Evolutionary conservation across 2,888 invertebrate genomes (phyloP).

Genomic region (Dione juno): DNA sequence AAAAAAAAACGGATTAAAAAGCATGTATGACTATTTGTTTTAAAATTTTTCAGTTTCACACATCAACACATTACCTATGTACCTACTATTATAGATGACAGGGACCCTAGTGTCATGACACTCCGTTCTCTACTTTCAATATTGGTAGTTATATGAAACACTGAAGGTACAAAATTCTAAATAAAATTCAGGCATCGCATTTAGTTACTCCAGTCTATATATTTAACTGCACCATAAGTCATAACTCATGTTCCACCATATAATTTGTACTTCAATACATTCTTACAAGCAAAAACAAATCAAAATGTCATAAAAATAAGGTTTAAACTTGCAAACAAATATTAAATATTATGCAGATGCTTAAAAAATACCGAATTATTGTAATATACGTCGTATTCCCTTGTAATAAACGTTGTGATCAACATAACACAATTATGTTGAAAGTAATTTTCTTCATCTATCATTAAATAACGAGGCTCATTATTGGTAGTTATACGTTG

Average conservation of each 20-base stretch:
- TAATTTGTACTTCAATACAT: neutral
- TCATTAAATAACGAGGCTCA: slow-evolving; percentile 64
- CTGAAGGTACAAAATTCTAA: neutral
- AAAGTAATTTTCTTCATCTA: slow-evolving; percentile 61
- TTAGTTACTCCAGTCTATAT: slow-evolving; percentile 21
- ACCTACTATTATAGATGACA: too few species aligned
- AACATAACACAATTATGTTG: neutral
- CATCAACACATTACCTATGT: too few species aligned
- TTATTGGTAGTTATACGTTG: slow-evolving; percentile 57
- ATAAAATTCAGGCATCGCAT: neutral
- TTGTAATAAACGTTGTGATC: neutral
- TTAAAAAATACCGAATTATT: slow-evolving; percentile 1
- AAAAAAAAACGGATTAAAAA: too few species aligned
- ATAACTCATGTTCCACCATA: slow-evolving; percentile 23
- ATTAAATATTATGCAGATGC: neutral
- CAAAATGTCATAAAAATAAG: neutral
- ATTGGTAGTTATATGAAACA: neutral
- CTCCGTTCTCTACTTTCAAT: too few species aligned
- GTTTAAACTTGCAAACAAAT: slow-evolving; percentile 13
- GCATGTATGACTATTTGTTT: too few species aligned
- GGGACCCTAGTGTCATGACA: too few species aligned
- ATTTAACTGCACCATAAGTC: slow-evolving; percentile 19
- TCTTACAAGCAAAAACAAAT: neutral
- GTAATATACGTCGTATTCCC: neutral
- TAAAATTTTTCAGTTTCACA: too few species aligned